phyloP scores from a whole-genome alignment of 2,888 invertebrate species.

The Slavum lentiscoides region DNA sequence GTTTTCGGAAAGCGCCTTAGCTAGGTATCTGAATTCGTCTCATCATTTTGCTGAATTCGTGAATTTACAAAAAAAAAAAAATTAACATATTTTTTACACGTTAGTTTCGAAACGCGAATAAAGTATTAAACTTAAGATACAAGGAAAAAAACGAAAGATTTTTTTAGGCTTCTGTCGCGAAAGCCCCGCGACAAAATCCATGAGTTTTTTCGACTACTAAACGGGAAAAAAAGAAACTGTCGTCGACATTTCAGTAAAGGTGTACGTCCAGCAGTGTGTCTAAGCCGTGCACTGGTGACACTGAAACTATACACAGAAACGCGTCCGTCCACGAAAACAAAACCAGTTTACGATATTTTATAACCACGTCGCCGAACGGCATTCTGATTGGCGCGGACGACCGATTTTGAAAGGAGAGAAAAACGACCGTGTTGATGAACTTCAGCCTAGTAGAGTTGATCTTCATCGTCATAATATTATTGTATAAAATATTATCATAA shows the following conservation, averaged over 20 bases:
- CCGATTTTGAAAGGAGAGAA: slow-evolving; percentile 34
- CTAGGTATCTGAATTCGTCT: no score
- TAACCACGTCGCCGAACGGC: neutral
- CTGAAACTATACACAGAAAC: neutral
- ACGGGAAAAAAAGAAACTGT: neutral
- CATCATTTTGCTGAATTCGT: no score
- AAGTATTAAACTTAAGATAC: no score
- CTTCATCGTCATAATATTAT: neutral
- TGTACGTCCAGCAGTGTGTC: neutral
- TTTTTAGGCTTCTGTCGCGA: no score
- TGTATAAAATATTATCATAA: neutral
- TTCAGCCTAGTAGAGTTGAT: neutral
- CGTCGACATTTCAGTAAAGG: slow-evolving; percentile 23
- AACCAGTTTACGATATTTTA: slow-evolving; percentile 22
- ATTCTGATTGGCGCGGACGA: slow-evolving; percentile 19
- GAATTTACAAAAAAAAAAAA: no score
- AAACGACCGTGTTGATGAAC: slow-evolving; percentile 16
- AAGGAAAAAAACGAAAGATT: no score
- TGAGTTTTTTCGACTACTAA: no score
- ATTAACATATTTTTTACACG: no score
- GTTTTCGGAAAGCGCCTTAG: no score
- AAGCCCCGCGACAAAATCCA: no score
- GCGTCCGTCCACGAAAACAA: slow-evolving; percentile 44
- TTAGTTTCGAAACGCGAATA: no score
- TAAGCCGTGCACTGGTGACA: neutral